Conservation (phyloP, 2,797 vertebrate genomes). For the Peromyscus attwateri region DNA sequence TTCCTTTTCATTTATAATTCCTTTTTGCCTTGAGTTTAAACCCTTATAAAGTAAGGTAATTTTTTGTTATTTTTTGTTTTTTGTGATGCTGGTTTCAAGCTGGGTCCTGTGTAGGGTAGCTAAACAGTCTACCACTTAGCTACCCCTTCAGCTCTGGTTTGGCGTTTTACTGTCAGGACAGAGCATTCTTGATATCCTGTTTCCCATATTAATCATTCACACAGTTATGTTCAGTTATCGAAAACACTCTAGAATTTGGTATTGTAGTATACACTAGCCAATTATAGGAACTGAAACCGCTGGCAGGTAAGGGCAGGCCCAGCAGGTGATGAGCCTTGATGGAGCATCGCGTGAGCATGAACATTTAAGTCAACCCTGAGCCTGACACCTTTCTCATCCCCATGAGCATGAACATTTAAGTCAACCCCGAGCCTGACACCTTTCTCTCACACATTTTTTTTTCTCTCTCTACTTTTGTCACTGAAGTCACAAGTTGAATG, state of each 20-base stretch:
- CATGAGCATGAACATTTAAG: too few species aligned
- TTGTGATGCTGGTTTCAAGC: not conserved
- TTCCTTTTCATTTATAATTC: not conserved
- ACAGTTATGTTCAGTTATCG: conserved; percentile 1
- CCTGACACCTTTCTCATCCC: conserved; percentile 27
- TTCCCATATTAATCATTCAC: conserved; percentile 49
- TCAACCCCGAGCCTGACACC: not conserved
- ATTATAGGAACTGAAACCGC: conserved; percentile 65
- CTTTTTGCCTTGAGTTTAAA: not conserved
- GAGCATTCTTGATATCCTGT: conserved; percentile 27
- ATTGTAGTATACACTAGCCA: conserved; percentile 28
- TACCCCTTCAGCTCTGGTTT: too few species aligned
- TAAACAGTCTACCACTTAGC: not conserved
- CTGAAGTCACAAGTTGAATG: conserved; percentile 54
- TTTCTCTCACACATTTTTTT: conserved; percentile 7
- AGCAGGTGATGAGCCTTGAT: conserved; percentile 31
- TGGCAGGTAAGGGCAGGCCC: not conserved
- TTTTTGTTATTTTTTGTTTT: not conserved
- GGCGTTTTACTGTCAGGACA: conserved; percentile 11
- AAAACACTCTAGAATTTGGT: not conserved
- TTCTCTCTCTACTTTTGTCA: conserved; percentile 59
- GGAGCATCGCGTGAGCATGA: not conserved
- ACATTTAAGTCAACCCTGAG: conserved; percentile 66
- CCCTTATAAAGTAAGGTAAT: not conserved
- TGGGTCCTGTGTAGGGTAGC: not conserved